Base-by-base conservation (phyloP, 1,140 invertebrate species). In the Stegodyphus mimosarum region DNA sequence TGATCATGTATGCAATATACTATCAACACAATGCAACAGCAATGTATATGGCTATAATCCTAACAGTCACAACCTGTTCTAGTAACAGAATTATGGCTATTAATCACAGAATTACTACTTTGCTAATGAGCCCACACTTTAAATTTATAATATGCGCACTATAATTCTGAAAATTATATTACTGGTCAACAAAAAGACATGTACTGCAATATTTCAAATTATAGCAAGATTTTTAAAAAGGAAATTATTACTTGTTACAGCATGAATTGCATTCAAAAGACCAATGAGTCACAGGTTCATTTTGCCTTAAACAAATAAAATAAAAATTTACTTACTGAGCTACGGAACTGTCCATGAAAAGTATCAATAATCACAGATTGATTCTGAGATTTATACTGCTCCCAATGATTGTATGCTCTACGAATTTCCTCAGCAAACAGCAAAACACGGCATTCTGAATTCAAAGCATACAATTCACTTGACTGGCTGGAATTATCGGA, bases 271-370 rank as follows among this genome's bases (percentile, higher is more conserved):
- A 17, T 51, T 51, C 7, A 77, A 50, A 51, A 33, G 64, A 10
- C n/a, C 4, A 70, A 87, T 10, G 63, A 51, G 13, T 33, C 33
- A 33, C 3, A 33, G 33, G 1, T 33, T 33, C 33, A 33, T 33
- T 33, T 33, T 33, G 1, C 33, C 33, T 33, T 10, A 52, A 77
- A 81, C 50, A 33, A 33, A 33, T 1, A 33, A 33, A 33, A 33
- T 33, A 33, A 66, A 18, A 18, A 75, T 51, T 50, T 70, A 90
- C 91, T 91, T 90, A 95, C 94, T 85, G 93, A 94, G 89, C 93
- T 94, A 88, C 94, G 94, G 88, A 94, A 94, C 87, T 94, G 93
- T 81, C 94, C 94, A 89, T 94, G 93, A 89, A 94, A 94, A 50
- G 93, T 94, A 87, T 93, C 92, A n/a, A 94, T 93, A 71, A 95